A percentile compares a stretch with the other conserved stretches of the same genome.
phyloP scores from a whole-genome alignment of 2,888 invertebrate genomes.

The Sarcophaga carnaria region DNA sequence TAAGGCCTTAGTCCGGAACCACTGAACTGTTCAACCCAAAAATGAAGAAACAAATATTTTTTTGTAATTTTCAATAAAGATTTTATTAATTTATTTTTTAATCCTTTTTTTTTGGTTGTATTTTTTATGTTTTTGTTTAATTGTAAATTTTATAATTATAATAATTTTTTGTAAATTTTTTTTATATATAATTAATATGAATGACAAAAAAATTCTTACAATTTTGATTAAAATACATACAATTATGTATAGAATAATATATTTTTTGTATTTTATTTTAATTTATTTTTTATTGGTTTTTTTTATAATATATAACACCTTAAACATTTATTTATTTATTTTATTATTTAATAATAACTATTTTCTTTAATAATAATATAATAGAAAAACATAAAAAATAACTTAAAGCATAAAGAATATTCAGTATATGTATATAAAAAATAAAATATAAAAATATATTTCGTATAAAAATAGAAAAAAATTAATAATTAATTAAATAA shows the following conservation, averaged over 20 bases:
- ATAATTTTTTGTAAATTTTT: conserved; percentile 79
- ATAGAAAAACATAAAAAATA: conserved; percentile 48
- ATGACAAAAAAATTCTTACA: conserved; percentile 70
- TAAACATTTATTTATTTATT: conserved; percentile 72
- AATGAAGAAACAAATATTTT: neutral
- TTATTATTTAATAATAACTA: conserved; percentile 56
- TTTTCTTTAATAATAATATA: conserved; percentile 39
- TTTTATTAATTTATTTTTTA: conserved; percentile 75
- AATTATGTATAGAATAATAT: conserved; percentile 77
- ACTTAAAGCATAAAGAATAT: conserved; percentile 42
- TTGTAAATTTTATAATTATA: conserved; percentile 81
- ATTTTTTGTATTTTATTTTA: conserved; percentile 73
- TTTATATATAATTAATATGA: conserved; percentile 75
- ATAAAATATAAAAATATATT: conserved; percentile 63
- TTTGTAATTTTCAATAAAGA: conserved; percentile 73
- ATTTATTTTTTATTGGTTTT: conserved; percentile 66
- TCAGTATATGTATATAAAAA: conserved; percentile 61
- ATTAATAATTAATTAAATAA: conserved; percentile 28
- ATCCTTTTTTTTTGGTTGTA: conserved; percentile 73
- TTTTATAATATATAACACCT: conserved; percentile 73
- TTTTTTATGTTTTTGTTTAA: conserved; percentile 67
- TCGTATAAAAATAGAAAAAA: conserved; percentile 27
- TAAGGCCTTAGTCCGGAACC: too few species aligned
- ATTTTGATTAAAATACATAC: conserved; percentile 80
- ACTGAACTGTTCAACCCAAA: conserved; percentile 18